Base-by-base conservation (phyloP, 2,888 invertebrate genomes). In the Drosophila multiciliata region DNA sequence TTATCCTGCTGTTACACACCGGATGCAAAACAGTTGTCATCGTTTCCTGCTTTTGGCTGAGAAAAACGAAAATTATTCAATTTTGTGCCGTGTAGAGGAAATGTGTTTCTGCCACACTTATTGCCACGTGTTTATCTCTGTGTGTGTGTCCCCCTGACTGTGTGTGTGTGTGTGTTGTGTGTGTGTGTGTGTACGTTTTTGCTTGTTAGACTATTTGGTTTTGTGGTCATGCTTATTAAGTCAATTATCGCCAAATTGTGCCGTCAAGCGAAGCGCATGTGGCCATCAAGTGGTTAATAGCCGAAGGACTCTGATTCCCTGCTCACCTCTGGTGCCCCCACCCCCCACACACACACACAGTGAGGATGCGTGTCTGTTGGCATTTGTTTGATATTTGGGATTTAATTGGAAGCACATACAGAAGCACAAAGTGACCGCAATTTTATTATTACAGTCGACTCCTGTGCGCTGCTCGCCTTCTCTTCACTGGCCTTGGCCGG, bases 201-300 rank as follows among this genome's bases (percentile, higher is more conserved):
- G 59, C 67, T 64, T 78, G 63, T 67, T 60, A n/a, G 71, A 42
- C 73, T 86, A 89, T 84, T 84, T 78, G 84, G 78, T 73, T 87
- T 89, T 87, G 89, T 83, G 84, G 89, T 89, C 87, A 87, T 89
- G 84, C 81, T 83, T 83, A 89, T 83, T 83, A 83, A 83, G 84
- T 83, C 83, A 83, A 83, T 86, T 83, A 89, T 83, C 89, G 87
- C 89, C 87, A 87, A 80, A 83, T 89, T 83, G 89, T 75, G 83
- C 61, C 69, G 63, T 62, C 58, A 58, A 55, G 59, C 32, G 54
- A 55, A 69, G 52, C 67, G 54, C 76, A 79, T 69, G 63, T 59
- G 75, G 69, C 49, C 60, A 57, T 60, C 65, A 69, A 80, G 42
- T 55, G 75, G 69, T 69, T 45, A 15, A 23, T 23, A 15, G 23